Evolutionary conservation across 2,888 invertebrate species (phyloP).

Genomic region (Temnothorax unifasciatus): DNA sequence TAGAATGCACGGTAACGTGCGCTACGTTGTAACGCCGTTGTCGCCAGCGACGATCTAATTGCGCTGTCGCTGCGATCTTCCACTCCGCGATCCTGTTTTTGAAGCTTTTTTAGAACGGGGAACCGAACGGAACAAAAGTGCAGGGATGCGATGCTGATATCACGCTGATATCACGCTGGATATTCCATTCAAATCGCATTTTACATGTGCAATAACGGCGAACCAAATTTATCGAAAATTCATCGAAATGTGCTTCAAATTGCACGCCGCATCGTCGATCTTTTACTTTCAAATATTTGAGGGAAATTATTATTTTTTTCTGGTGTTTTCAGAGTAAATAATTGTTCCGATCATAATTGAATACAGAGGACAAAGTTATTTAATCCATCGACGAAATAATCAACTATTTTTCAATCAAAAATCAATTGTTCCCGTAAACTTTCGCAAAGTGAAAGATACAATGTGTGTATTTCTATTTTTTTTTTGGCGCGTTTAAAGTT

Average conservation of each 20-base stretch:
- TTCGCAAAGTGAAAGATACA: not conserved
- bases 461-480: not conserved
- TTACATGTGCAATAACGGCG: not conserved
- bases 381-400: not conserved
- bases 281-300: not conserved
- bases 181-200: not conserved
- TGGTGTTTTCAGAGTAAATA: not conserved
- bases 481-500: conserved; percentile 10
- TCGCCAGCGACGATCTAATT: conserved; percentile 37
- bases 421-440: not conserved
- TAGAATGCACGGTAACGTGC: conserved; percentile 33
- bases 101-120: not conserved
- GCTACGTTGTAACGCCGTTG: conserved; percentile 30
- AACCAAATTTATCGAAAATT: not conserved
- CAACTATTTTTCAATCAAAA: not conserved
- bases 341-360: not conserved
- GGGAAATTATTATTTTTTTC: not conserved
- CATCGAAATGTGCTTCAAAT: not conserved
- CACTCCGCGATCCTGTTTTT: conserved; percentile 37
- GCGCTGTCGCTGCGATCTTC: conserved; percentile 25
- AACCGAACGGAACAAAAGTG: not conserved
- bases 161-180: not conserved
- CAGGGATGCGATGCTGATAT: not conserved
- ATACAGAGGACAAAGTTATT: not conserved
- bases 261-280: not conserved